Conservation (phyloP, 2,888 invertebrate species). For the Agrotis ipsilon region DNA sequence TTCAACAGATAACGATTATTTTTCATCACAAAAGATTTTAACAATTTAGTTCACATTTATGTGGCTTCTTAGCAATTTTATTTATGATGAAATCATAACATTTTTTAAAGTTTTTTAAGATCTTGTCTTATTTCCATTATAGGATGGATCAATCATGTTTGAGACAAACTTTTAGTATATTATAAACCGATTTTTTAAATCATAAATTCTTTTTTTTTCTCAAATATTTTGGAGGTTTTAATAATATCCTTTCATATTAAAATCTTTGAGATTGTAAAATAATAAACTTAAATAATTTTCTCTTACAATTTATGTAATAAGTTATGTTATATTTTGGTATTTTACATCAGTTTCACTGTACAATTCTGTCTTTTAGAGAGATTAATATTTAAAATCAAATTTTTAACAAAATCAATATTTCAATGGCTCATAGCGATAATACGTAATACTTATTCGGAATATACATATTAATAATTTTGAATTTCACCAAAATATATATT, state of each 20-base stretch:
- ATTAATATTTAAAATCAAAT: conserved; percentile 6
- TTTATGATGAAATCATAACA: conserved; percentile 15
- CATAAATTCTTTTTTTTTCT: conserved; percentile 24
- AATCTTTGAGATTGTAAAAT: conserved; percentile 47
- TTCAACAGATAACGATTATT: conserved; percentile 1
- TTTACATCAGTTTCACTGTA: conserved; percentile 51
- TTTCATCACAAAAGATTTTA: neutral
- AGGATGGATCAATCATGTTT: conserved; percentile 28
- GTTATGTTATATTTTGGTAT: conserved; percentile 37
- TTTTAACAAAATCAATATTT: conserved; percentile 20
- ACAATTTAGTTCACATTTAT: conserved; percentile 26
- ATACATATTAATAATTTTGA: conserved; percentile 50
- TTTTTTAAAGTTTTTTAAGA: neutral
- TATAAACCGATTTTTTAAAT: conserved; percentile 18
- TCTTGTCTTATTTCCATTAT: conserved; percentile 25
- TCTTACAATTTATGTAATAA: conserved; percentile 37
- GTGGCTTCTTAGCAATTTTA: neutral
- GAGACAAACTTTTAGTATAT: conserved; percentile 2
- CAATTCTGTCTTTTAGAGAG: conserved; percentile 23
- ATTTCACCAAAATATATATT: conserved; percentile 37
- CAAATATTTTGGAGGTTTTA: neutral
- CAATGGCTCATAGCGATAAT: conserved; percentile 41
- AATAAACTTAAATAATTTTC: neutral
- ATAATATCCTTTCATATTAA: neutral
- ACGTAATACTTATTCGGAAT: conserved; percentile 40